phyloP scores from a whole-genome alignment of 2,888 invertebrate genomes.

The Trichopria drosophilae region DNA sequence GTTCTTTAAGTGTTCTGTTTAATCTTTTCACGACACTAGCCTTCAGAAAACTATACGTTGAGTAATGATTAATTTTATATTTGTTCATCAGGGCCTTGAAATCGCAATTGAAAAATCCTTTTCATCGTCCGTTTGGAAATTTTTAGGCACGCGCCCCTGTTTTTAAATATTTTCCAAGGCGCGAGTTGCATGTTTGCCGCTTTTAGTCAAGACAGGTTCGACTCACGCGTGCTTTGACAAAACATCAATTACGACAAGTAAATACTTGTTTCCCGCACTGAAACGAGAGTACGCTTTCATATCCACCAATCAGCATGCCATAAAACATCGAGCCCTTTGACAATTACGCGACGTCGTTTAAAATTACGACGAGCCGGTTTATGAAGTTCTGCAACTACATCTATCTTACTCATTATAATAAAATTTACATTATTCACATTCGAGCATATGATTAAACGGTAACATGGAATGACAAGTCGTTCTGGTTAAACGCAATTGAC shows the following conservation, averaged over 20 bases:
- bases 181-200: slow-evolving; percentile 38
- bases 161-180: slow-evolving; percentile 34
- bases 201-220: slow-evolving; percentile 21
- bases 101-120: slow-evolving; percentile 3
- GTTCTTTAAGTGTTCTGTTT: slow-evolving; percentile 37
- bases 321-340: no score
- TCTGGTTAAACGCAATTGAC: no score
- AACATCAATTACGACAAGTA: slow-evolving; percentile 47
- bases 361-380: no score
- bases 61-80: slow-evolving; percentile 47
- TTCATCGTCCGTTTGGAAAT: slow-evolving; percentile 25
- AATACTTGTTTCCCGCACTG: slow-evolving; percentile 45
- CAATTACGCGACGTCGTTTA: no score
- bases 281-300: no score
- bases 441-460: no score
- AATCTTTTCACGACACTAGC: slow-evolving; percentile 46
- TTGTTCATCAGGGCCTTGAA: no score
- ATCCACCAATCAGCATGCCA: no score
- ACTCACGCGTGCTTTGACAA: slow-evolving; percentile 52
- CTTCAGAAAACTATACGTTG: slow-evolving; percentile 39
- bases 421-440: no score
- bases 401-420: no score
- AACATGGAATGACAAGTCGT: no score
- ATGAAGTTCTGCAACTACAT: no score
- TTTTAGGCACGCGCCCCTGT: slow-evolving; percentile 20